Evolutionary conservation across 2,113 vertebrate species (phyloP).

Genomic region (Deroptyus accipitrinus): DNA sequence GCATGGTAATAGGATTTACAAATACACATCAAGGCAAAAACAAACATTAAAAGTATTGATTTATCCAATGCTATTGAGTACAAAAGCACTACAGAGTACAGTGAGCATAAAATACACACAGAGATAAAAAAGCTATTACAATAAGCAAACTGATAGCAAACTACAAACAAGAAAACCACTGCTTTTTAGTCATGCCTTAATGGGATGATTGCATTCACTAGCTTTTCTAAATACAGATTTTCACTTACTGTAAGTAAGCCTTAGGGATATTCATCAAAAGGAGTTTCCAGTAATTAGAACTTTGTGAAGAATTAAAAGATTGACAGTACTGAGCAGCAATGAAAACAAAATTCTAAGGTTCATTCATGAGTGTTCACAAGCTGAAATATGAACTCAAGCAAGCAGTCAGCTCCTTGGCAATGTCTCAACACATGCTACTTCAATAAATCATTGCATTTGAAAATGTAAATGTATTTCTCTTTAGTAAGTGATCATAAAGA

Average conservation of each 20-base stretch:
- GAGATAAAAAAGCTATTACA: constrained; percentile 47
- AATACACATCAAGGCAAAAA: constrained; percentile 20
- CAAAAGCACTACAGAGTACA: background rate
- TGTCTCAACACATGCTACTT: constrained; percentile 41
- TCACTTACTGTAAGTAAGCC: constrained; percentile 34
- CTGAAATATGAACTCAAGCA: background rate
- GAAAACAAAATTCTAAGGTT: constrained; percentile 30
- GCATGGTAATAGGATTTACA: constrained; percentile 13
- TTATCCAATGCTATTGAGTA: background rate
- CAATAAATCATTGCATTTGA: constrained; percentile 67
- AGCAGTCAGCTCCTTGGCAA: constrained; percentile 21
- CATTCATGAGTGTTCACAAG: constrained; percentile 12
- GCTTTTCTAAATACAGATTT: constrained; percentile 62
- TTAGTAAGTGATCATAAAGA: constrained; percentile 62
- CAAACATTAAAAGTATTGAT: constrained; percentile 51
- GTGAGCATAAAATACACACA: background rate
- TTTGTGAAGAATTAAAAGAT: constrained; percentile 58
- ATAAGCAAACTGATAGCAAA: constrained; percentile 39
- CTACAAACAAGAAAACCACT: constrained; percentile 30
- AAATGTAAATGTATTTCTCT: constrained; percentile 65
- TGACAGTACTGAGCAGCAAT: constrained; percentile 8
- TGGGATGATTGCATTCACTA: constrained; percentile 12
- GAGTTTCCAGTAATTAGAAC: constrained; percentile 56
- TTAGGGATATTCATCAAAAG: constrained; percentile 37
- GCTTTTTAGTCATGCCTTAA: background rate